Evolutionary conservation across 2,797 vertebrate species (phyloP).

Genomic region (Urophycis tenuis): DNA sequence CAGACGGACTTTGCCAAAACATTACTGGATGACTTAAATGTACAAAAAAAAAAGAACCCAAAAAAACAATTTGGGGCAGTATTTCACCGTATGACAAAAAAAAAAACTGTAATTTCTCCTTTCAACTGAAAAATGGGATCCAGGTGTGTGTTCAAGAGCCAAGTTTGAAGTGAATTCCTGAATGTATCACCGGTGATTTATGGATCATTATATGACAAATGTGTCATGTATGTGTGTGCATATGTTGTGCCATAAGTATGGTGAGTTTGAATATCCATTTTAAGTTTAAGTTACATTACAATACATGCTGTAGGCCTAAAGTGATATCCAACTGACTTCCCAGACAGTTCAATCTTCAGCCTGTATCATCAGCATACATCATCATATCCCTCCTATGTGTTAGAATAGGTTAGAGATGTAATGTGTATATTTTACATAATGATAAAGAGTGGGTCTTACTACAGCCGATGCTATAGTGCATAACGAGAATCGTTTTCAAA

Average conservation of each 20-base stretch:
- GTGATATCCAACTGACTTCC: neutral
- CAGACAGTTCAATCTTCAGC: neutral
- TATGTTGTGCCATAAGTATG: neutral
- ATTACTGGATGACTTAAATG: neutral
- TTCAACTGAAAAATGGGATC: neutral
- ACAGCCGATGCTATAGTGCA: neutral
- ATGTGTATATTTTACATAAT: neutral
- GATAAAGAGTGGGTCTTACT: neutral
- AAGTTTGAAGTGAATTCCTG: neutral
- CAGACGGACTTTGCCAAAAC: neutral
- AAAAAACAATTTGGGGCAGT: constrained; percentile 14
- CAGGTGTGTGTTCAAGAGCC: neutral
- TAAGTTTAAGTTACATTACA: neutral
- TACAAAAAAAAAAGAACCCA: constrained; percentile 17
- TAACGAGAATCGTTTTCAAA: neutral
- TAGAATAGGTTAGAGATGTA: neutral
- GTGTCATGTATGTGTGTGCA: neutral
- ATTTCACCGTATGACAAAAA: constrained; percentile 14
- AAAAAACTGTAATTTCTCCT: neutral
- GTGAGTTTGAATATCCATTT: neutral
- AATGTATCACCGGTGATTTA: neutral
- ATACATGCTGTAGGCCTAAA: neutral
- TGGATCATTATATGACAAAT: neutral
- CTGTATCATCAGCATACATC: neutral
- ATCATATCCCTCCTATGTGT: neutral